Evolutionary conservation across 2,797 vertebrate species (phyloP).

Genomic region (Tragopan temminckii): DNA sequence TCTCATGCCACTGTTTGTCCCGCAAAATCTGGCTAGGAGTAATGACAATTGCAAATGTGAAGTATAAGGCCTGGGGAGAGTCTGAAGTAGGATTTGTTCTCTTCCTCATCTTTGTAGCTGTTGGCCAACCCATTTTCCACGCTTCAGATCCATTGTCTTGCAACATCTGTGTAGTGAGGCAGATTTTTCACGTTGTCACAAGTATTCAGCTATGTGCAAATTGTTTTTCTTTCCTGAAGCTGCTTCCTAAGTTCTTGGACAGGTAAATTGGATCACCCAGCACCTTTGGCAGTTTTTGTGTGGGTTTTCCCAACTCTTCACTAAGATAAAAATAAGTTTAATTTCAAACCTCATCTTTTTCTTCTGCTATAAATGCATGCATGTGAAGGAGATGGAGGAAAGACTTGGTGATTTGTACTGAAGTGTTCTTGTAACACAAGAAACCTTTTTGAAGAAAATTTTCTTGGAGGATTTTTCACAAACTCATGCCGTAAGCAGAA

Average conservation of each 20-base stretch:
- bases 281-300: not conserved
- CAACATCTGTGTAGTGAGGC: not conserved
- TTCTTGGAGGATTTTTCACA: slow-evolving; percentile 32
- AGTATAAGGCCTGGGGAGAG: not conserved
- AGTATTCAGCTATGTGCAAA: not conserved
- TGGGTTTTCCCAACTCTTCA: not conserved
- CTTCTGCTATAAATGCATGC: not conserved
- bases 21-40: not conserved
- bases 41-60: not conserved
- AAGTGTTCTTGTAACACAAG: not conserved
- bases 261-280: not conserved
- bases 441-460: not conserved
- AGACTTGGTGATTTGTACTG: not conserved
- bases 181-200: not conserved
- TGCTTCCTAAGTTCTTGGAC: not conserved
- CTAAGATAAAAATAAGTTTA: not conserved
- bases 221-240: not conserved
- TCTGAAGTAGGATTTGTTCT: not conserved
- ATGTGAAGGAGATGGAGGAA: not conserved
- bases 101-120: not conserved
- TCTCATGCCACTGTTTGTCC: not conserved
- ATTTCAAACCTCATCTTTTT: slow-evolving; percentile 8
- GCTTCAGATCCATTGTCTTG: not conserved
- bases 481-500: not conserved
- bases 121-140: not conserved